Base-by-base conservation (phyloP, 2,797 vertebrate species). In the Remorina albescens region DNA sequence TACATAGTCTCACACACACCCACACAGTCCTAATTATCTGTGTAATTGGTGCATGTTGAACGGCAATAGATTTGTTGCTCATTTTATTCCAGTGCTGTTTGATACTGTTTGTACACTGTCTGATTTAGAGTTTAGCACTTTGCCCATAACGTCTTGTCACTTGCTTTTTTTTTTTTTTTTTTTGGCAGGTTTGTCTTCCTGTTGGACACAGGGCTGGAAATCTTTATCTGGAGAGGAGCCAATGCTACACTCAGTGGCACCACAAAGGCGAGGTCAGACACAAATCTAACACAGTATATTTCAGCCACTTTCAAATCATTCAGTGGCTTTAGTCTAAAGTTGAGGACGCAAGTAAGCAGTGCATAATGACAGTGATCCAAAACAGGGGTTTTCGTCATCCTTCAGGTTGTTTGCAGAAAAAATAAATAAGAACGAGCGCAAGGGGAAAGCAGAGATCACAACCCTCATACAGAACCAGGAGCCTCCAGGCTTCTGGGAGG, bases 341-440 rank as follows among this genome's bases (percentile, higher is more conserved):
- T 23, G 3, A 9, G 8, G 21, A 56, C 2, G 25, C 37, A 51
- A 8, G 7, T 26, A 25, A 23, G 23, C 13, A 12, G n/a, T n/a
- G n/a, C 9, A 23, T 10, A 41, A 25, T 34, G 6, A 6, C 30
- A 39, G 39, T 11, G 7, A 65, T 18, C 6, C 9, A 19, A 19
- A 41, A n/a, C 5, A 11, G 6, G 1, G 0, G 44, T 32, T 5
- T 5, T 66, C 76, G 57, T 65, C 18, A 1, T 78, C 28, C 19
- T 30, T 4, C 79, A 99, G 98, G 88, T 93, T 99, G 53, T 99
- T 99, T 62, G 95, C 97, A 0, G 98, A 99, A 89, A 99, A 99
- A 92, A 98, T 99, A 57, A 99, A 98, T 86, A 99, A 99, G 89
- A 99, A 99, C 0, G 98, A 99, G 81, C 92, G 98, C 16, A 99